Evolutionary conservation across 1,140 invertebrate species (phyloP), one percentile per base, ranked within the genome.

Genomic region (Microplitis demolitor): DNA sequence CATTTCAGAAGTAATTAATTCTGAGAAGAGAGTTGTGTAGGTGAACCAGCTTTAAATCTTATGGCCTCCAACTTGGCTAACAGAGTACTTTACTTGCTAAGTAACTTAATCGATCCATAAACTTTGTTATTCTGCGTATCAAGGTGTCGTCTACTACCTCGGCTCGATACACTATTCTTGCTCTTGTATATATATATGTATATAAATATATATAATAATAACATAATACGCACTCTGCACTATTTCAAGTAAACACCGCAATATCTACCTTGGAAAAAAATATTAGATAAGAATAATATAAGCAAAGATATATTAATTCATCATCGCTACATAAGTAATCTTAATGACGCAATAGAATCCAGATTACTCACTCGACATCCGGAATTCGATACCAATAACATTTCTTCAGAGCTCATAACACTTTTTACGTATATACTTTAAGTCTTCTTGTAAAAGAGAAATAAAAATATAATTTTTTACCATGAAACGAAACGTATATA

Each of bases 1-100:
- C 56, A 58, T 24, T 58, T 58, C 16, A 58, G 9, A 58, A 58
- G 14, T 58, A 58, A 58, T 58, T 58, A 58, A 58, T 58, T 58
- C 56, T 31, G 8, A 11, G 16, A 58, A 58, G 14, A 58, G 56
- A 45, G 6, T 11, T 58, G 14, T 58, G 5, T 54, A 58, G 56
- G 56, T 58, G 56, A 58, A 58, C 6, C 16, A 33, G 16, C 16
- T 58, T 31, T 24, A 4, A 31, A 24, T 11, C 16, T 11, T 4
- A 58, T 58, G 56, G 24, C 24, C 16, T 16, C 24, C 16, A 58
- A 11, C 14, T 58, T 11, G 14, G 16, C 14, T 24, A 54, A 16
- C 13, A n/a, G 53, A 24, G 56, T 31, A 24, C 56, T 24, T 24
- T 31, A 9, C 16, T 24, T 9, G 16, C 8, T 16, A 24, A 31